A percentile compares a stretch with the other conserved stretches of the same genome.
Evolutionary conservation across 92 coral and sea anemone genomes (phyloP).

Genomic region (Blastomussa wellsi): DNA sequence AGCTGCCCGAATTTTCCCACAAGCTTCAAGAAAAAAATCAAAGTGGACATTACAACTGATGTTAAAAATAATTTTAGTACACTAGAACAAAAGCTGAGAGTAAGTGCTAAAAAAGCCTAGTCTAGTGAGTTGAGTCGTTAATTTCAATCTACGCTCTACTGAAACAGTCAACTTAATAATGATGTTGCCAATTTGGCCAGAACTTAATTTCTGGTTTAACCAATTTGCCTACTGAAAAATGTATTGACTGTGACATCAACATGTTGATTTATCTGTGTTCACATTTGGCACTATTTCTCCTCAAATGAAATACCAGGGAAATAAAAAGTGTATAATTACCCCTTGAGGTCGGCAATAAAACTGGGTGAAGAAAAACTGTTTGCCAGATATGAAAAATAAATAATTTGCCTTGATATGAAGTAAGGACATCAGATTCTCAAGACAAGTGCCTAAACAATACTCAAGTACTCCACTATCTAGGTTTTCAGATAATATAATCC

Average conservation of each 20-base stretch:
- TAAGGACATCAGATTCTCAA: background rate
- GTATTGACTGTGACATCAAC: background rate
- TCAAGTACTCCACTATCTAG: background rate
- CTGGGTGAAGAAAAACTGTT: background rate
- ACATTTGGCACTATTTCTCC: background rate
- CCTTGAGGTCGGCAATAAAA: background rate
- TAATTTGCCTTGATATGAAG: background rate
- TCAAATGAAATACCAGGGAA: background rate
- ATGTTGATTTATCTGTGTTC: background rate
- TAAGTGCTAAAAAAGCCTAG: background rate
- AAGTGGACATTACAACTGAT: background rate
- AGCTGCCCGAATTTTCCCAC: conserved; percentile 90
- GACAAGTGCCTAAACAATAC: background rate
- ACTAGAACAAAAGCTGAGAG: background rate
- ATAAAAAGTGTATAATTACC: background rate
- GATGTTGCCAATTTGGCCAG: background rate
- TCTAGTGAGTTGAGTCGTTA: too few species aligned
- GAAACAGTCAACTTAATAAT: background rate
- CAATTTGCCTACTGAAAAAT: background rate
- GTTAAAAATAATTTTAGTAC: background rate
- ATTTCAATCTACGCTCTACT: too few species aligned
- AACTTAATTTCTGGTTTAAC: background rate
- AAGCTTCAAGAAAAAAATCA: conserved; percentile 52
- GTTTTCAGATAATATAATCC: background rate
- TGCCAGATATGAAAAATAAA: background rate